These are phyloP conservation scores for Euzophera pinguis DNA, from an alignment of 2,888 invertebrate species.

Conservation along the genomic window DNA sequence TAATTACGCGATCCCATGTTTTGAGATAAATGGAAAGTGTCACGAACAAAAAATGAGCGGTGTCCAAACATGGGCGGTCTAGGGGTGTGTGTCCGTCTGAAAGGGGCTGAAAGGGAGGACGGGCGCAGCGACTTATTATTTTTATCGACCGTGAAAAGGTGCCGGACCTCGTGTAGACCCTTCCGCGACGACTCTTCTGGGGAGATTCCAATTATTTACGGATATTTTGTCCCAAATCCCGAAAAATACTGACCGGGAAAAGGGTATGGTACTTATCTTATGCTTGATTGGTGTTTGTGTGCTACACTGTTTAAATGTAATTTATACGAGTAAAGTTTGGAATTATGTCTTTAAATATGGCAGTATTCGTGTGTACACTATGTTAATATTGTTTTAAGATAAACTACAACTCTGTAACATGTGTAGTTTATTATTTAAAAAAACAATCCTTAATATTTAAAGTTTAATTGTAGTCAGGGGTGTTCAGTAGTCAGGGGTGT, in stretches of 20 bases:
- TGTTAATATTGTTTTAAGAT: too few relatives aligned
- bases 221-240: conserved; percentile 67
- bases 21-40: conserved; percentile 39
- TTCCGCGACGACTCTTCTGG: conserved; percentile 56
- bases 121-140: conserved; percentile 64
- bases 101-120: conserved; percentile 25
- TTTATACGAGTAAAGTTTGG: too few relatives aligned
- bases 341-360: too few relatives aligned
- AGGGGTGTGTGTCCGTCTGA: conserved; percentile 29
- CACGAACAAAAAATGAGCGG: conserved; percentile 75
- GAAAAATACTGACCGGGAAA: conserved; percentile 58
- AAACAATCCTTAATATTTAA: too few relatives aligned
- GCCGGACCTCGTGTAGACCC: conserved; percentile 62
- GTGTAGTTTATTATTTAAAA: too few relatives aligned
- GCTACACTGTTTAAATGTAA: conserved; percentile 22
- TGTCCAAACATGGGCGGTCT: conserved; percentile 58
- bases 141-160: conserved; percentile 77
- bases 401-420: too few relatives aligned
- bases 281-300: conserved; percentile 37
- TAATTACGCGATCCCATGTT: conserved; percentile 27
- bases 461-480: too few relatives aligned
- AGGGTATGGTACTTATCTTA: conserved; percentile 49
- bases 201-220: conserved; percentile 71
- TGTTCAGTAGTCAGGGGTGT: too few relatives aligned
- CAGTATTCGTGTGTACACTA: too few relatives aligned